A percentile compares a stretch with the other conserved stretches of the same genome.
Conservation (phyloP, 2,113 vertebrate species). For the Microcebus griseorufus region DNA sequence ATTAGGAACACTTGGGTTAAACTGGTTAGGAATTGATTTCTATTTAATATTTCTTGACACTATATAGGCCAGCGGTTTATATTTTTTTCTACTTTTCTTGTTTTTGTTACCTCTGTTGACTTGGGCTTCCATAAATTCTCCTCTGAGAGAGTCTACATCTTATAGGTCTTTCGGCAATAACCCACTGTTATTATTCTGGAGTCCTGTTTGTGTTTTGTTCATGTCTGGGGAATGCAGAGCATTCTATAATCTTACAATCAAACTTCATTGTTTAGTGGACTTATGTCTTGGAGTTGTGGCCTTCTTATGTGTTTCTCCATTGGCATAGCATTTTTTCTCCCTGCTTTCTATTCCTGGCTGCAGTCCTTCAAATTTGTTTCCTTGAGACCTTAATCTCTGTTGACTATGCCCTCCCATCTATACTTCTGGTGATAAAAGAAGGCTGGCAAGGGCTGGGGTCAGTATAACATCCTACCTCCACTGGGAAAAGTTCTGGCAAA, state of each 20-base stretch:
- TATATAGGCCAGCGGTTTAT: background rate
- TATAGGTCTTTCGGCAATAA: background rate
- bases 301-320: background rate
- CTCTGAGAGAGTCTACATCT: background rate
- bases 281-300: background rate
- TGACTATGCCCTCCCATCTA: background rate
- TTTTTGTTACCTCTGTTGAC: background rate
- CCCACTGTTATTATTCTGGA: background rate
- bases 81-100: background rate
- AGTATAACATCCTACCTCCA: background rate
- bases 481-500: background rate
- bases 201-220: background rate
- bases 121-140: background rate
- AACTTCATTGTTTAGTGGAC: background rate
- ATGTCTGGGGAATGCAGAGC: background rate
- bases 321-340: background rate
- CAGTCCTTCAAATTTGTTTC: background rate
- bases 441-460: too few species aligned
- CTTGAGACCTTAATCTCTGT: background rate
- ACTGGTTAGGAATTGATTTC: background rate
- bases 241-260: background rate
- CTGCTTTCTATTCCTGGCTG: background rate
- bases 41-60: background rate
- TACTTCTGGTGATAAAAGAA: background rate
- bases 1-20: background rate